These are phyloP conservation scores for Panonychus citri DNA, from an alignment of 1,140 invertebrate species.

Conservation along the genomic window DNA sequence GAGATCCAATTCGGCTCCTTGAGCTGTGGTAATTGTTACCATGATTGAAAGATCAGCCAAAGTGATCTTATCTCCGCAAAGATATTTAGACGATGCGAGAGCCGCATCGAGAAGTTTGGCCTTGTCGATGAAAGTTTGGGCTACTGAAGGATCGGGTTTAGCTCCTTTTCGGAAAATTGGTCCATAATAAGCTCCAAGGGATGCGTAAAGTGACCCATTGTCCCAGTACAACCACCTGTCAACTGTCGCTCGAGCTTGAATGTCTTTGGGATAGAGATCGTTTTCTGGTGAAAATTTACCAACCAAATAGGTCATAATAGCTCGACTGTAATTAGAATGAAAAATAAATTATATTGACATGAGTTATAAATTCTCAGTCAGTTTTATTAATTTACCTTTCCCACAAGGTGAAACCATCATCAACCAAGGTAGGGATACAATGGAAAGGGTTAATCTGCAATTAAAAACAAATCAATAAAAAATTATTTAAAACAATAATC, in stretches of 20 bases:
- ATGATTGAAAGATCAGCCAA: conserved; percentile 33
- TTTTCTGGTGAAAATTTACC: conserved; percentile 17
- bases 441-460: conserved; percentile 13
- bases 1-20: not conserved
- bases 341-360: not conserved
- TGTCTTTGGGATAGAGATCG: conserved; percentile 18
- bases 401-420: conserved; percentile 12
- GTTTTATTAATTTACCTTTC: conserved; percentile 9
- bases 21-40: conserved; percentile 13
- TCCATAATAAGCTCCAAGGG: conserved; percentile 4
- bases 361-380: not conserved
- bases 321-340: conserved; percentile 15
- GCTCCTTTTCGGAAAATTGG: not conserved
- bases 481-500: too few relatives aligned
- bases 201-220: conserved; percentile 20
- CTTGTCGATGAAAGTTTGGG: not conserved
- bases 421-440: conserved; percentile 12
- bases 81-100: conserved; percentile 19
- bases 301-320: conserved; percentile 20
- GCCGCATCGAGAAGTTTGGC: not conserved
- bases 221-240: conserved; percentile 20
- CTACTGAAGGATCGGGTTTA: not conserved
- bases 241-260: conserved; percentile 18
- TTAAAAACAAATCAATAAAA: not conserved
- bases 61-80: conserved; percentile 30